Evolutionary conservation across 2,797 vertebrate genomes (phyloP).

Genomic region (Sarcophilus harrisii): DNA sequence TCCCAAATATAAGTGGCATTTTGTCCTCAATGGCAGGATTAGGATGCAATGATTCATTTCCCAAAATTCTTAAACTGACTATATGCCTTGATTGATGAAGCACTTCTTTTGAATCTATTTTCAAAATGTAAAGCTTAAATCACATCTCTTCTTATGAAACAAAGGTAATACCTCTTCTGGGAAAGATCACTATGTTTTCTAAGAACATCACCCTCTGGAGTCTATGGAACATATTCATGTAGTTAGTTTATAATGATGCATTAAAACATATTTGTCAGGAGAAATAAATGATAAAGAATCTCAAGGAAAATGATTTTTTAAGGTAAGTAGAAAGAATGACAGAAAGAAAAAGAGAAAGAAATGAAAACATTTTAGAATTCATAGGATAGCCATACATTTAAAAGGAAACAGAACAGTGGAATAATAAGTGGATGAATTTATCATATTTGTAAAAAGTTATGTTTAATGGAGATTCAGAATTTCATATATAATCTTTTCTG

Average conservation of each 20-base stretch:
- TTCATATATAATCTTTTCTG: background rate
- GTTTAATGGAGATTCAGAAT: background rate
- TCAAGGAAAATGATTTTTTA: background rate
- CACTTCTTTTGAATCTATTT: constrained; percentile 29
- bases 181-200: background rate
- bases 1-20: background rate
- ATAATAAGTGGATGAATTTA: background rate
- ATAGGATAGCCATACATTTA: background rate
- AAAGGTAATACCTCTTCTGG: background rate
- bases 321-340: background rate
- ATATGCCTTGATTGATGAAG: constrained; percentile 11
- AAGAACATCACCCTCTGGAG: background rate
- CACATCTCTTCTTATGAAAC: background rate
- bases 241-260: background rate
- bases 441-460: background rate
- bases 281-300: background rate
- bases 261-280: background rate
- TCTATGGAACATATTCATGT: background rate
- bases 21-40: constrained; percentile 14
- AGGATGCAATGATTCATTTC: background rate
- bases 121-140: background rate
- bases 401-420: background rate
- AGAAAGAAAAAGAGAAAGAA: no score
- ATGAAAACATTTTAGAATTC: background rate
- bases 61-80: background rate